Percentiles rank a stretch among this genome's conserved stretches.
These are phyloP conservation scores for Acleris emargana DNA, from an alignment of 2,888 invertebrate genomes.

Conservation along the genomic window DNA sequence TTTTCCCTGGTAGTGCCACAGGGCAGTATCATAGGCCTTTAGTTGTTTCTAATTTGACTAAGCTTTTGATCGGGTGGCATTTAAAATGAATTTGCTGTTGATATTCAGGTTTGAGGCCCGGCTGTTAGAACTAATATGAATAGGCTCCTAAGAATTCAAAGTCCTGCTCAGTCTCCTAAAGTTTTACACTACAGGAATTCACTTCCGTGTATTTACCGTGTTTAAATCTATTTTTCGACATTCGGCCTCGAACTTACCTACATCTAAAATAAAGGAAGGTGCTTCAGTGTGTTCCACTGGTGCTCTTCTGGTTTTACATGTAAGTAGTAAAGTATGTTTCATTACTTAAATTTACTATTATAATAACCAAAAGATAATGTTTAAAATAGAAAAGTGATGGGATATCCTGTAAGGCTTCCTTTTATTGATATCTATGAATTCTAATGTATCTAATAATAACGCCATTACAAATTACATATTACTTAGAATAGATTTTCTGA, in stretches of 20 bases:
- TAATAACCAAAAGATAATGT: neutral
- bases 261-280: slow-evolving; percentile 48
- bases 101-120: neutral
- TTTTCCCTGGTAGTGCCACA: neutral
- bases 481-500: slow-evolving; percentile 16
- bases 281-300: slow-evolving; percentile 66
- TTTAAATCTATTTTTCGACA: slow-evolving; percentile 13
- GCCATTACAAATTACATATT: too few relatives aligned
- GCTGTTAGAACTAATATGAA: slow-evolving; percentile 2
- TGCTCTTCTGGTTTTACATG: slow-evolving; percentile 51
- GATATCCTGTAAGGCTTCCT: slow-evolving; percentile 47
- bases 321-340: slow-evolving; percentile 45
- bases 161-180: slow-evolving; percentile 12
- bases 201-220: slow-evolving; percentile 7
- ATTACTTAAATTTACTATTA: neutral
- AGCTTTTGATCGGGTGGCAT: slow-evolving; percentile 6
- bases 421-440: slow-evolving; percentile 48
- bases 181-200: slow-evolving; percentile 1
- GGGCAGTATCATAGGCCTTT: slow-evolving; percentile 1
- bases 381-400: neutral
- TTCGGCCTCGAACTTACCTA: slow-evolving; percentile 14
- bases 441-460: slow-evolving; percentile 11
- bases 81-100: slow-evolving; percentile 13
- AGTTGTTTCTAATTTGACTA: slow-evolving; percentile 4
- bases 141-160: neutral